Percentiles rank a stretch among this genome's conserved stretches.
Evolutionary conservation across 2,113 vertebrate genomes (phyloP).

Genomic region (Hystrix cristata): DNA sequence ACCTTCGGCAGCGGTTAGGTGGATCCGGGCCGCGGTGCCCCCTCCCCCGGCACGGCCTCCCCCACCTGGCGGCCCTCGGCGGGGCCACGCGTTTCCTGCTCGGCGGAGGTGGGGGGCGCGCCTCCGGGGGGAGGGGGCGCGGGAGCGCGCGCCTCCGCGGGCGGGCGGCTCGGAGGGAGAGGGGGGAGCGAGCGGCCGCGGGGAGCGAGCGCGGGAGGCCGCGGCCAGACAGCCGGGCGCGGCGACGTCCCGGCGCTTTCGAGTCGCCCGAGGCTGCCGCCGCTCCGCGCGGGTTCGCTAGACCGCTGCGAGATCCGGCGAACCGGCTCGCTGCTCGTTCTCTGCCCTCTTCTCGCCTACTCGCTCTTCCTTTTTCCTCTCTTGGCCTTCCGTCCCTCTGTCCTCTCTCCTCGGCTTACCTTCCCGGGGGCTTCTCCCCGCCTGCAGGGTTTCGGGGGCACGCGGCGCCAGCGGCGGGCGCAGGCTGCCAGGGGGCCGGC

Average conservation of each 20-base stretch:
- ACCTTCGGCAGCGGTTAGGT: slow-evolving; percentile 39
- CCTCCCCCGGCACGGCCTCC: slow-evolving; percentile 69
- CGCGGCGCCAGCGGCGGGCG: slow-evolving; percentile 40
- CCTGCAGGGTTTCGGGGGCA: neutral
- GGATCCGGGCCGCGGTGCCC: slow-evolving; percentile 24
- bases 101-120: slow-evolving; percentile 48
- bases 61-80: slow-evolving; percentile 75
- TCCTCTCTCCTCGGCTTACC: slow-evolving; percentile 21
- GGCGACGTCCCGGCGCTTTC: slow-evolving; percentile 64
- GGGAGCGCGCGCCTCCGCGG: slow-evolving; percentile 78
- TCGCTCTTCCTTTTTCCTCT: neutral
- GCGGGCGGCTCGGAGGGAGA: slow-evolving; percentile 53
- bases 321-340: neutral
- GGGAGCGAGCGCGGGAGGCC: slow-evolving; percentile 70
- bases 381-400: neutral
- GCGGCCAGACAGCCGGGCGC: slow-evolving; percentile 54
- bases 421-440: neutral
- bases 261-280: slow-evolving; percentile 58
- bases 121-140: slow-evolving; percentile 64
- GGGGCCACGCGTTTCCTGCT: slow-evolving; percentile 81
- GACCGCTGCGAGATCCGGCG: neutral
- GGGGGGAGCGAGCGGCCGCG: slow-evolving; percentile 37
- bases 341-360: neutral
- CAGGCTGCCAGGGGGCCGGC: slow-evolving; percentile 65
- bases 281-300: slow-evolving; percentile 52